Conservation (phyloP, 2,797 vertebrate genomes). For the Margarornis squamiger region DNA sequence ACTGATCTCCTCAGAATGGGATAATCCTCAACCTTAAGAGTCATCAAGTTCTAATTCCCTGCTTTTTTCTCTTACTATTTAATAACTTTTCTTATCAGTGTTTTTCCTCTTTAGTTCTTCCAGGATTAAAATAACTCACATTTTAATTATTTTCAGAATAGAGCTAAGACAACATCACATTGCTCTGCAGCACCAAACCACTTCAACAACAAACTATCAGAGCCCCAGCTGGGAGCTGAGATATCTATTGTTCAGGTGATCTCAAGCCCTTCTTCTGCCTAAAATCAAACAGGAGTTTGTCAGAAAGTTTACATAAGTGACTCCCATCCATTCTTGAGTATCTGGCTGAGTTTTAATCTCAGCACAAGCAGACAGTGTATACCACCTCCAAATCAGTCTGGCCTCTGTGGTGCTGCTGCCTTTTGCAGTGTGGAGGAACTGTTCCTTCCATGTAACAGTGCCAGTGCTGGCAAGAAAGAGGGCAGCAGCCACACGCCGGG, state of each 20-base stretch:
- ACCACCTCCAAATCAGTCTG: background rate
- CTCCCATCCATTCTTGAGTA: background rate
- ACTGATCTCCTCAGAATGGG: background rate
- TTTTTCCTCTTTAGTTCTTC: background rate
- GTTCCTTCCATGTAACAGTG: fast-evolving
- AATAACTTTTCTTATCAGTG: background rate
- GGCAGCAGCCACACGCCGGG: background rate
- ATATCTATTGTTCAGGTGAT: background rate
- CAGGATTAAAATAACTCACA: background rate
- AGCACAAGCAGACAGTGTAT: background rate
- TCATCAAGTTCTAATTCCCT: background rate
- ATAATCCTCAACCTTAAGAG: background rate
- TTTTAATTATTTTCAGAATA: background rate
- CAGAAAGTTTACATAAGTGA: background rate
- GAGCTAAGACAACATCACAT: background rate
- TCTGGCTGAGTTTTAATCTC: background rate
- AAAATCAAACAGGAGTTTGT: background rate
- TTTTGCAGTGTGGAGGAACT: background rate
- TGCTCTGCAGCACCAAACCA: background rate
- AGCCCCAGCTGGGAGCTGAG: background rate
- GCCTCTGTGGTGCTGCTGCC: background rate
- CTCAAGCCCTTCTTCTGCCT: background rate
- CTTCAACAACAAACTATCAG: background rate
- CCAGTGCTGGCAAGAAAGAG: background rate
- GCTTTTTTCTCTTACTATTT: background rate